These are phyloP conservation scores for Spodoptera exigua DNA, from an alignment of 2,888 invertebrate species.

Conservation along the genomic window DNA sequence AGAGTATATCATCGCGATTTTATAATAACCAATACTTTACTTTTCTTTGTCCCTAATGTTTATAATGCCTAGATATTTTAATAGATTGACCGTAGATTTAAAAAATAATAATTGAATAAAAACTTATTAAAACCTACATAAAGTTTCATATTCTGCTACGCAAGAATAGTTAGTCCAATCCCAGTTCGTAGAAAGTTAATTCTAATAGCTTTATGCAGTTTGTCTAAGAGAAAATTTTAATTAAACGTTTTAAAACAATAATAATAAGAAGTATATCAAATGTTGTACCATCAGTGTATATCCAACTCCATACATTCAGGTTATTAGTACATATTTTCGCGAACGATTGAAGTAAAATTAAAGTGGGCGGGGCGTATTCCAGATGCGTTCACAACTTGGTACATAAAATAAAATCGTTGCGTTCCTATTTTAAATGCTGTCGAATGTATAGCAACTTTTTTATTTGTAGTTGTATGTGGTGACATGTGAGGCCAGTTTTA, in stretches of 20 bases:
- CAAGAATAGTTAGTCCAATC: constrained; percentile 52
- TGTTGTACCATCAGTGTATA: constrained; percentile 12
- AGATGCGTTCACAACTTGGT: constrained; percentile 9
- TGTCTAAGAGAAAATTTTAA: constrained; percentile 34
- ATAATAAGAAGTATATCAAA: constrained; percentile 24
- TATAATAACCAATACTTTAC: constrained; percentile 30
- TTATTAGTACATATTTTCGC: constrained; percentile 1
- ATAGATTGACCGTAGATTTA: constrained; percentile 52
- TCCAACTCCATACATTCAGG: constrained; percentile 17
- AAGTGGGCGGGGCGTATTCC: constrained; percentile 9
- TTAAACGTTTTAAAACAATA: constrained; percentile 31
- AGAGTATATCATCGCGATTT: constrained; percentile 22
- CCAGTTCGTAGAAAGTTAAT: constrained; percentile 55
- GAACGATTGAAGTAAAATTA: constrained; percentile 5
- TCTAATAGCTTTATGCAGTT: constrained; percentile 53
- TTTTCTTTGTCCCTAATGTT: constrained; percentile 29
- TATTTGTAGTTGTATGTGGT: constrained; percentile 26
- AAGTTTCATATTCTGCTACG: constrained; percentile 57
- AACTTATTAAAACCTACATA: constrained; percentile 45
- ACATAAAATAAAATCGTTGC: constrained; percentile 11
- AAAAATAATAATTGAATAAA: constrained; percentile 40
- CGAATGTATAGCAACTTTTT: constrained; percentile 4
- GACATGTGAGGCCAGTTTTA: constrained; percentile 1
- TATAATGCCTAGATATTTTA: constrained; percentile 47
- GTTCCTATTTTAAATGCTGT: constrained; percentile 40